Evolutionary conservation across 2,113 vertebrate genomes (phyloP).

Genomic region (Lasiurus cinereus): DNA sequence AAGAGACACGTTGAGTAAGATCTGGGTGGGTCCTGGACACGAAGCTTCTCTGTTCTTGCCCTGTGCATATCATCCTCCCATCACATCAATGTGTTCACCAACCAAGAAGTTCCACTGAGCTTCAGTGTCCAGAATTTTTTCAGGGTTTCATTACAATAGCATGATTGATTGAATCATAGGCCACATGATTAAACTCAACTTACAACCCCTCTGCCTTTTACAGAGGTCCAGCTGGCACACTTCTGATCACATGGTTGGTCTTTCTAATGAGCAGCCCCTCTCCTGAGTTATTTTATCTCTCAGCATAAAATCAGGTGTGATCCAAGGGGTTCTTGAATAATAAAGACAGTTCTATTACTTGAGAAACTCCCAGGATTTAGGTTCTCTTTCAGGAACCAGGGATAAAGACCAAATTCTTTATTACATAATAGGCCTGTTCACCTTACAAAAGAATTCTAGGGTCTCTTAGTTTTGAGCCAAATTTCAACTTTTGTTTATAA

Average conservation of each 20-base stretch:
- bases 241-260: conserved; percentile 22
- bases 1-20: neutral
- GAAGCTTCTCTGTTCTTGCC: conserved; percentile 4
- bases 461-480: conserved; percentile 43
- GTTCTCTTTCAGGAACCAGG: neutral
- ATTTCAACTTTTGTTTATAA: neutral
- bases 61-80: neutral
- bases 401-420: conserved; percentile 21
- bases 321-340: conserved; percentile 40
- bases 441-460: conserved; percentile 9
- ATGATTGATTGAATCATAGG: conserved; percentile 16
- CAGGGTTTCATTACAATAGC: conserved; percentile 28
- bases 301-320: conserved; percentile 44
- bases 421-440: neutral
- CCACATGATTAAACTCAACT: neutral
- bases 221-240: neutral
- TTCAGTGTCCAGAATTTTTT: conserved; percentile 50
- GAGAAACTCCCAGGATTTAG: conserved; percentile 46
- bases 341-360: conserved; percentile 22
- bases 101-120: neutral
- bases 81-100: conserved; percentile 27
- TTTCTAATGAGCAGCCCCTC: conserved; percentile 25
- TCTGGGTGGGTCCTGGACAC: neutral
- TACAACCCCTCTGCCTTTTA: neutral
- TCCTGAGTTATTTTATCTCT: conserved; percentile 12